phyloP scores from a whole-genome alignment of 2,797 vertebrate genomes.

The Mionectes olivaceus region DNA sequence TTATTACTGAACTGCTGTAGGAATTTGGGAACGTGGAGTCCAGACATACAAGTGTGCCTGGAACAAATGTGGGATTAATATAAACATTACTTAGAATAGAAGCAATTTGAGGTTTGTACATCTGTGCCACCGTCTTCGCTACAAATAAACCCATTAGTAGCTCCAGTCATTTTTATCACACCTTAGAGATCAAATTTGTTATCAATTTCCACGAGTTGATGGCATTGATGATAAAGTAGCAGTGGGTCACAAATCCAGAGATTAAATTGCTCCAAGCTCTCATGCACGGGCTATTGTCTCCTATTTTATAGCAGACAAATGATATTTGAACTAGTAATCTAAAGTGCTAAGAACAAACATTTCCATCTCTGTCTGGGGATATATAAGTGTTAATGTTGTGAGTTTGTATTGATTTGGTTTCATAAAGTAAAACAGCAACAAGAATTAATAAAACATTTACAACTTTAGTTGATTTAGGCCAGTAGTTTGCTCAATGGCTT shows the following conservation, averaged over 20 bases:
- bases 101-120: background rate
- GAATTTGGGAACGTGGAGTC: background rate
- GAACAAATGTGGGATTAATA: background rate
- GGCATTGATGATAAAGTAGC: slow-evolving; percentile 13
- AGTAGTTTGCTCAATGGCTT: slow-evolving; percentile 70
- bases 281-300: slow-evolving; percentile 41
- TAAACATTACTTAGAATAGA: slow-evolving; percentile 16
- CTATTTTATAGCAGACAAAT: slow-evolving; percentile 54
- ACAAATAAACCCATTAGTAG: slow-evolving; percentile 30
- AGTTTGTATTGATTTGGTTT: slow-evolving; percentile 74
- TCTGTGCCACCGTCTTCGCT: background rate
- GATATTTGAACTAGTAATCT: slow-evolving; percentile 64
- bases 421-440: slow-evolving; percentile 75
- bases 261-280: slow-evolving; percentile 46
- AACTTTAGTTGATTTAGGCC: slow-evolving; percentile 70
- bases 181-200: slow-evolving; percentile 51
- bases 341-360: slow-evolving; percentile 52
- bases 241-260: slow-evolving; percentile 39
- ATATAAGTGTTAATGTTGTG: slow-evolving; percentile 67
- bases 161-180: background rate
- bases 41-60: background rate
- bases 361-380: slow-evolving; percentile 58
- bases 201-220: slow-evolving; percentile 42
- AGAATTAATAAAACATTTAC: slow-evolving; percentile 80
- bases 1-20: background rate